These are phyloP conservation scores for Calycopis cecrops DNA, from an alignment of 1,140 invertebrate genomes.

Conservation along the genomic window DNA sequence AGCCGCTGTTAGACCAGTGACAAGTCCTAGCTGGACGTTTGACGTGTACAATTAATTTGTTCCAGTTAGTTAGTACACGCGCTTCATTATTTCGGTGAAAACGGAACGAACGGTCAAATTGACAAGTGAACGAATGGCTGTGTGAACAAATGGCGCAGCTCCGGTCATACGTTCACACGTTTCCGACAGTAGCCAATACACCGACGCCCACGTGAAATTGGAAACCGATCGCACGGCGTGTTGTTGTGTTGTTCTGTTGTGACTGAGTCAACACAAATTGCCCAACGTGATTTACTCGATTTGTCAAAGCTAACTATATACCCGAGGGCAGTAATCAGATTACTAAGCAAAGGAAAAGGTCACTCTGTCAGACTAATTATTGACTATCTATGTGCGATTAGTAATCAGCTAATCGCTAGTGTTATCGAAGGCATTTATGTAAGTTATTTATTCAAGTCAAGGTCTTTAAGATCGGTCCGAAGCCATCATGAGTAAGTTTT, in stretches of 20 bases:
- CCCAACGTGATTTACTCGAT: slow-evolving; percentile 41
- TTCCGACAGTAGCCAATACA: slow-evolving; percentile 50
- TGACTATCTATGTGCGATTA: background rate
- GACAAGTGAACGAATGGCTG: background rate
- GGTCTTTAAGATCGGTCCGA: too few species aligned
- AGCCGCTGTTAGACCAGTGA: too few species aligned
- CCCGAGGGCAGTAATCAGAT: slow-evolving; percentile 11
- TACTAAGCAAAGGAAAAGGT: slow-evolving; percentile 1
- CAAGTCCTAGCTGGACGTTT: too few species aligned
- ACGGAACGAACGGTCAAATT: too few species aligned
- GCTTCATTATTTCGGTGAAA: too few species aligned
- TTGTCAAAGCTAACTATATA: slow-evolving; percentile 21
- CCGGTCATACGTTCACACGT: slow-evolving; percentile 14
- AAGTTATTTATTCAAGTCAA: slow-evolving; percentile 12
- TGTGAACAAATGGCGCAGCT: background rate
- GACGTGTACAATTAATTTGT: too few species aligned
- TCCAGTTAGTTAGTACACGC: too few species aligned
- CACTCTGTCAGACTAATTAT: background rate
- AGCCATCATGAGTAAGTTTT: too few species aligned
- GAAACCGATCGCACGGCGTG: slow-evolving; percentile 28
- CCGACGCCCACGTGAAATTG: slow-evolving; percentile 47
- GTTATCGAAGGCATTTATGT: too few species aligned
- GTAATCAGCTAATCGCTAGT: background rate
- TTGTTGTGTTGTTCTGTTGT: slow-evolving; percentile 11
- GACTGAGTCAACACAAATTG: slow-evolving; percentile 32